Percentiles rank a stretch among this genome's conserved stretches.
Evolutionary conservation across 2,888 invertebrate species (phyloP).

Genomic region (Philonicus albiceps): DNA sequence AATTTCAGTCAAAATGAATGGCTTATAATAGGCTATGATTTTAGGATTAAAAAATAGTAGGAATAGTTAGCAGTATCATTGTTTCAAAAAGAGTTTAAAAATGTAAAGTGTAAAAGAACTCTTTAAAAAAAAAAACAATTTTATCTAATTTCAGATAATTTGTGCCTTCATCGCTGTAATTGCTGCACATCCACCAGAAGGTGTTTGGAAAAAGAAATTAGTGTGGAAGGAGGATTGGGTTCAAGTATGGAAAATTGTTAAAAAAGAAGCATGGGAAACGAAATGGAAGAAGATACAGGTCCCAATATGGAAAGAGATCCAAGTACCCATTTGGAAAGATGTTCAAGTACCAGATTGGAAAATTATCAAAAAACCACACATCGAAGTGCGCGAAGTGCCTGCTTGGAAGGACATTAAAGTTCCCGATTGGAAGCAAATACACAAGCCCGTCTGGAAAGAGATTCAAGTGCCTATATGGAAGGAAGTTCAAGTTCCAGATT

Average conservation of each 20-base stretch:
- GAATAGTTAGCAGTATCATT: too few species aligned
- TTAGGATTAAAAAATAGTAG: not conserved
- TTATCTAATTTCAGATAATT: constrained; percentile 55
- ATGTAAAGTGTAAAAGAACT: not conserved
- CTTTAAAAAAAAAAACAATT: not conserved
- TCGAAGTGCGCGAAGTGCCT: constrained; percentile 78
- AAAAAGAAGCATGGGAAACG: constrained; percentile 77
- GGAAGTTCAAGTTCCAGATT: constrained; percentile 66
- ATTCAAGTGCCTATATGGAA: constrained; percentile 80
- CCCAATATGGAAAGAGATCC: constrained; percentile 79
- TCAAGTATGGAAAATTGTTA: constrained; percentile 75
- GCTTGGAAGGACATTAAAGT: constrained; percentile 77
- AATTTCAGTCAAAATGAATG: too few species aligned
- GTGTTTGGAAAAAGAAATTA: constrained; percentile 83
- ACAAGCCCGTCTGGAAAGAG: constrained; percentile 68
- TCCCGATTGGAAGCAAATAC: constrained; percentile 70
- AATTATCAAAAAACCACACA: constrained; percentile 65
- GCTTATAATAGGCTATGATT: too few species aligned
- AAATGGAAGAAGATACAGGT: constrained; percentile 79
- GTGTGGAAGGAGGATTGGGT: constrained; percentile 84
- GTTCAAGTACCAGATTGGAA: constrained; percentile 78
- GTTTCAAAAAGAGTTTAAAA: not conserved
- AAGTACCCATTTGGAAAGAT: constrained; percentile 80
- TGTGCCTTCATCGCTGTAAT: constrained; percentile 60
- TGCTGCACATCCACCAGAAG: constrained; percentile 67